Percentiles rank a stretch among this genome's conserved stretches.
Evolutionary conservation across 2,113 vertebrate species (phyloP).

Genomic region (Tragelaphus imberbis): DNA sequence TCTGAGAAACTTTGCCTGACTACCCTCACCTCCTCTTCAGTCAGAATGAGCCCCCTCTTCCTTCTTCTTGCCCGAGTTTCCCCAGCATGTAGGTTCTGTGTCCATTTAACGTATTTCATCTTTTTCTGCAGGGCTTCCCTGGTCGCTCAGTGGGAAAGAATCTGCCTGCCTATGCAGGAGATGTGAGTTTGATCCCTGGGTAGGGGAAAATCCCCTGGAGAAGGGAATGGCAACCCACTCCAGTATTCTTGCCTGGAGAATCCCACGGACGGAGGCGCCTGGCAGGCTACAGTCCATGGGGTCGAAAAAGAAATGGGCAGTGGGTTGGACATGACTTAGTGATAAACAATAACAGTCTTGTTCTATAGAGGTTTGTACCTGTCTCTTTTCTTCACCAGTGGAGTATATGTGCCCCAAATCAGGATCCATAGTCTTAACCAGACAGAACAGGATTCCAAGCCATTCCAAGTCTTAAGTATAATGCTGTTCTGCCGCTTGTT

Average conservation of each 20-base stretch:
- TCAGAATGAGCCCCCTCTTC: not conserved
- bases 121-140: not conserved
- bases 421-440: not conserved
- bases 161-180: not conserved
- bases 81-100: not conserved
- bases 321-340: not conserved
- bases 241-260: not conserved
- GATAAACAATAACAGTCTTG: not conserved
- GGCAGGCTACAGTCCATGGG: not conserved
- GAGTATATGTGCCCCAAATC: not conserved
- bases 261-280: not conserved
- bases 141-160: not conserved
- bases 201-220: not conserved
- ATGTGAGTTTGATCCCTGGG: not conserved
- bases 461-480: not conserved
- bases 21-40: not conserved
- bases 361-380: not conserved
- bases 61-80: too few relatives aligned
- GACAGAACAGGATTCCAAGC: not conserved
- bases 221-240: not conserved
- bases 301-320: not conserved
- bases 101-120: not conserved
- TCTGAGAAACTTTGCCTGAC: not conserved
- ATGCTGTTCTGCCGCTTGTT: not conserved
- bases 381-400: not conserved